Percentiles rank a stretch among this genome's conserved stretches.
These are phyloP conservation scores for Cactoblastis cactorum DNA, from an alignment of 2,888 invertebrate species.

Conservation along the genomic window DNA sequence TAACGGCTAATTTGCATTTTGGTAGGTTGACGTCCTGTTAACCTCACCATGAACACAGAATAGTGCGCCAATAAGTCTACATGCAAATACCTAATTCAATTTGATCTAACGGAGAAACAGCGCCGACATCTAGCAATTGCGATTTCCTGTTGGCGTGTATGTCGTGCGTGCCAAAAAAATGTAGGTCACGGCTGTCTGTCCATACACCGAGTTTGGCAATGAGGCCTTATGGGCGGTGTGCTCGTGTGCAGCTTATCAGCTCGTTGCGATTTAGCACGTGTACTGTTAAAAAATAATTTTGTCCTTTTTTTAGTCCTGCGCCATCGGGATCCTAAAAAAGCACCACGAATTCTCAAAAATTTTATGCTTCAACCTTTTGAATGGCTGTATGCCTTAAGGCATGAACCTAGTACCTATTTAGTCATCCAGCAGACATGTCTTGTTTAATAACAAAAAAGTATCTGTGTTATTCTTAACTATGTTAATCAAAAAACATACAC, in stretches of 20 bases:
- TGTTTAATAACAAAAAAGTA: too few species aligned
- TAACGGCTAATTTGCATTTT: too few species aligned
- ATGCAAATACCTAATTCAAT: not conserved
- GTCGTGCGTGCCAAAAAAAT: constrained; percentile 9
- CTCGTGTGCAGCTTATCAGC: not conserved
- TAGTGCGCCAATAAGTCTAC: not conserved
- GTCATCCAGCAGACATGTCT: too few species aligned
- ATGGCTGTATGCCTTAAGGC: too few species aligned
- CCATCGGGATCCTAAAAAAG: too few species aligned
- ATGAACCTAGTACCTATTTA: too few species aligned
- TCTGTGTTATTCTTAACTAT: too few species aligned
- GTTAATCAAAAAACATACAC: too few species aligned
- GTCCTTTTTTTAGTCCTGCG: too few species aligned
- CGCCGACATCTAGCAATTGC: constrained; percentile 1
- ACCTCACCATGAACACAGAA: not conserved
- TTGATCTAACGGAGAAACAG: not conserved
- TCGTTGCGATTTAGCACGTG: not conserved
- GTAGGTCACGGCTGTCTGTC: constrained; percentile 4
- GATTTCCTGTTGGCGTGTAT: constrained; percentile 1
- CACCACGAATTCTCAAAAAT: too few species aligned
- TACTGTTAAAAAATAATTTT: too few species aligned
- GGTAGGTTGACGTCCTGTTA: not conserved
- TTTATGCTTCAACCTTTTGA: too few species aligned
- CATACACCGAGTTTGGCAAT: not conserved
- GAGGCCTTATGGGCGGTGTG: not conserved